phyloP scores from a whole-genome alignment of 2,888 invertebrate species.

The Eudemis profundana region DNA sequence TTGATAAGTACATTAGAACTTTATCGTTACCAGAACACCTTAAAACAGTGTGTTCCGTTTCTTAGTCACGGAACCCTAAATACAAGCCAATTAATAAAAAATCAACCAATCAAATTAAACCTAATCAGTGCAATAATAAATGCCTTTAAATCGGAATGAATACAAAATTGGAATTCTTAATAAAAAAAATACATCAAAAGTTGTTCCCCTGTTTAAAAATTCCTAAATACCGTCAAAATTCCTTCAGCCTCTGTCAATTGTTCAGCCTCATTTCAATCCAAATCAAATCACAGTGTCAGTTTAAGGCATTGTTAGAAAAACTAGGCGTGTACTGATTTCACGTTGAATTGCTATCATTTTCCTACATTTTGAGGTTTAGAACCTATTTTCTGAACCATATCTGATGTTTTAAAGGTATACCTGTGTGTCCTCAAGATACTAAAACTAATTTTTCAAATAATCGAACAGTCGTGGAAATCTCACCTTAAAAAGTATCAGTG shows the following conservation, averaged over 20 bases:
- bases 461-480: no score
- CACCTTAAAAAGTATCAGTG: no score
- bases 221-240: constrained; percentile 29
- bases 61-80: constrained; percentile 13
- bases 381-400: constrained; percentile 14
- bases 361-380: constrained; percentile 7
- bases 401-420: neutral
- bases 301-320: constrained; percentile 37
- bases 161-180: constrained; percentile 30
- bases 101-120: constrained; percentile 34
- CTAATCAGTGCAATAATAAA: constrained; percentile 44
- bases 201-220: constrained; percentile 34
- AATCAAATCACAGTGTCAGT: constrained; percentile 39
- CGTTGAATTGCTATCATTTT: neutral
- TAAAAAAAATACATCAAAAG: constrained; percentile 31
- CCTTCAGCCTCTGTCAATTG: constrained; percentile 32
- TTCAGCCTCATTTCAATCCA: constrained; percentile 37
- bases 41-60: neutral
- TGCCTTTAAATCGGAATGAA: constrained; percentile 42
- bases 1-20: constrained; percentile 1
- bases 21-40: constrained; percentile 27
- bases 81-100: constrained; percentile 28
- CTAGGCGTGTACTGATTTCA: constrained; percentile 35
- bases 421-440: neutral
- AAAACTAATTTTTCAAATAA: neutral